Conservation (phyloP, 2,888 invertebrate genomes). For the Tetranychus truncatus region DNA sequence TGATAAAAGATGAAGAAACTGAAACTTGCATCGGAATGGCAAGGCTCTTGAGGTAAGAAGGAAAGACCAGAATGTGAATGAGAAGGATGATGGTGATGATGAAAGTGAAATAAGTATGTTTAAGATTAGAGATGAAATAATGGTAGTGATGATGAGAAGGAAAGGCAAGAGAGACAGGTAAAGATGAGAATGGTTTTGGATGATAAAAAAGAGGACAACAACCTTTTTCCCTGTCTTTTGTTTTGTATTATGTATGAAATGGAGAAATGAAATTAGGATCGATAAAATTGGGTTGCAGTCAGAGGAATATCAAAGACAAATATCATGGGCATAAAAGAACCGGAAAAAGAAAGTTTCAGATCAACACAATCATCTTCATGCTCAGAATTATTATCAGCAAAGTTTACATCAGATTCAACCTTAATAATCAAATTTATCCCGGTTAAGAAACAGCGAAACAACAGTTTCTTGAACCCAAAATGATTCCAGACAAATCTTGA, state of each 20-base stretch:
- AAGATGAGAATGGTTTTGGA: background rate
- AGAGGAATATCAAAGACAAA: background rate
- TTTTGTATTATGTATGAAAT: background rate
- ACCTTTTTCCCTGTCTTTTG: background rate
- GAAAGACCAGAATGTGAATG: background rate
- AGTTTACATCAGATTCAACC: too few species aligned
- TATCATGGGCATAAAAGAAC: background rate
- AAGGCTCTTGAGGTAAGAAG: background rate
- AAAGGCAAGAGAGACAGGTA: background rate
- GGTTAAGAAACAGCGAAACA: too few species aligned
- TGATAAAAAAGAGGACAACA: background rate
- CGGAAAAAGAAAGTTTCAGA: too few species aligned
- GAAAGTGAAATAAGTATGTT: background rate
- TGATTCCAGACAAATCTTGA: too few species aligned
- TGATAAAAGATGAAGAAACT: too few species aligned
- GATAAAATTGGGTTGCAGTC: background rate
- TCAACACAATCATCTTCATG: too few species aligned
- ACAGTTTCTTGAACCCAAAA: too few species aligned
- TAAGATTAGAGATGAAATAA: background rate
- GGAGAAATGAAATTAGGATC: slow-evolving; percentile 3
- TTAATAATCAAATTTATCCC: too few species aligned
- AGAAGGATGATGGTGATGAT: background rate
- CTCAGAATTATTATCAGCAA: too few species aligned
- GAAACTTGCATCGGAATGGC: too few species aligned
- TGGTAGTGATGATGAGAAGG: background rate